phyloP scores from a whole-genome alignment of 1,140 invertebrate species.

The Heliconius congener region DNA sequence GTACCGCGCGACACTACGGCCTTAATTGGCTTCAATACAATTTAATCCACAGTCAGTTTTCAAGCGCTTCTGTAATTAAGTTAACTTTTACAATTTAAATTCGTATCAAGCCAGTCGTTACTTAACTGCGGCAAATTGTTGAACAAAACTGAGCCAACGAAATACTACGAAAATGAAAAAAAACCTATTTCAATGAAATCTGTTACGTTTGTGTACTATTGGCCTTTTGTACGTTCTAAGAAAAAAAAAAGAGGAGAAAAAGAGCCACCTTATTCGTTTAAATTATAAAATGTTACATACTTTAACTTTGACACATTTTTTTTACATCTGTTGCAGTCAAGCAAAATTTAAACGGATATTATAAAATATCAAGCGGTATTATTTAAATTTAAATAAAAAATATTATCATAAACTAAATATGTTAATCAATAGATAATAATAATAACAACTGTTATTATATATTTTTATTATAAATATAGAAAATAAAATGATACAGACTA shows the following conservation, averaged over 20 bases:
- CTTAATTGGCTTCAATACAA: background rate
- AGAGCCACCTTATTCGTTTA: too few relatives aligned
- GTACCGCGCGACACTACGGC: too few relatives aligned
- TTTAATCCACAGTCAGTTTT: background rate
- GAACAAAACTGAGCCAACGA: background rate
- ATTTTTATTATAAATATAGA: background rate
- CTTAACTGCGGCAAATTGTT: background rate
- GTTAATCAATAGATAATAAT: background rate
- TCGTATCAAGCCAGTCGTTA: background rate
- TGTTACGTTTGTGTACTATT: background rate
- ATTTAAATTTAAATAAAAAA: too few relatives aligned
- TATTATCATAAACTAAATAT: too few relatives aligned
- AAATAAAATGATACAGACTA: background rate
- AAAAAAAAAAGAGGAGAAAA: background rate
- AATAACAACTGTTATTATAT: background rate
- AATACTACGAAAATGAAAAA: too few relatives aligned
- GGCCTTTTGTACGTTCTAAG: background rate
- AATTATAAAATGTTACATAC: too few relatives aligned
- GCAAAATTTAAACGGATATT: too few relatives aligned
- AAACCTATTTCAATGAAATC: background rate
- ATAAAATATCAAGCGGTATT: too few relatives aligned
- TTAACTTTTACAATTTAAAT: constrained; percentile 4
- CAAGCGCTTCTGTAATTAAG: background rate
- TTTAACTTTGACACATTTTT: too few relatives aligned
- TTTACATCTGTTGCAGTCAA: too few relatives aligned